Percentiles rank a stretch among this genome's conserved stretches.
Conservation (phyloP, 2,888 invertebrate genomes). For the Torymus texanus region DNA sequence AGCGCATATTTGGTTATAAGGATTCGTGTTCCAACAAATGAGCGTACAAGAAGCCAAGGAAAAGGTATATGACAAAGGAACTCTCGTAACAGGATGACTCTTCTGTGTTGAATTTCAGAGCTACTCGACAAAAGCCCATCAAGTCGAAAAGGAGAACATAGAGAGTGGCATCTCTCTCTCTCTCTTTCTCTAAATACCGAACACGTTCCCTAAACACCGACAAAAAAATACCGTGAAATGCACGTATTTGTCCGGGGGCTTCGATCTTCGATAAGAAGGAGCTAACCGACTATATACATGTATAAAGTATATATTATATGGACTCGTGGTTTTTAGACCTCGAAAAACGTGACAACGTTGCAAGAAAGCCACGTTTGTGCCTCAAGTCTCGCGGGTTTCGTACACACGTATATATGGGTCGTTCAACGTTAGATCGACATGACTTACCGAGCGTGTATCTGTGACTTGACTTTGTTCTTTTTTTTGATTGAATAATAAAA, state of each 20-base stretch:
- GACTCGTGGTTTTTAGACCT: no score
- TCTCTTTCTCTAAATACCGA: background rate
- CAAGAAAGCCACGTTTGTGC: slow-evolving; percentile 4
- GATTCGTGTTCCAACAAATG: background rate
- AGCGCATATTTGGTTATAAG: background rate
- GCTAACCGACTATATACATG: background rate
- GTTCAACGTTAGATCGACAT: slow-evolving; percentile 20
- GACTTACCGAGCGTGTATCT: no score
- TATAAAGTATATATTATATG: no score
- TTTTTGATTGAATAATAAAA: no score
- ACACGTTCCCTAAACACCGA: background rate
- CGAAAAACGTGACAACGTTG: slow-evolving; percentile 29
- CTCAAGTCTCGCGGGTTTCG: background rate
- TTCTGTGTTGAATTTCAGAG: background rate
- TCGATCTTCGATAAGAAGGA: slow-evolving; percentile 15
- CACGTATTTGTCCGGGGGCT: background rate
- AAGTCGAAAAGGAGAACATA: no score
- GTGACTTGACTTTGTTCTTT: no score
- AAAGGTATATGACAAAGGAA: background rate
- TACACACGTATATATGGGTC: background rate
- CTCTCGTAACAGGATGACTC: slow-evolving; percentile 6
- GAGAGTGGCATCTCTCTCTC: no score
- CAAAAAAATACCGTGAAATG: background rate
- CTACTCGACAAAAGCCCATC: no score
- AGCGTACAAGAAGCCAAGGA: background rate